Evolutionary conservation across 2,888 invertebrate genomes (phyloP).

Genomic region (Amblyjoppa proteus): DNA sequence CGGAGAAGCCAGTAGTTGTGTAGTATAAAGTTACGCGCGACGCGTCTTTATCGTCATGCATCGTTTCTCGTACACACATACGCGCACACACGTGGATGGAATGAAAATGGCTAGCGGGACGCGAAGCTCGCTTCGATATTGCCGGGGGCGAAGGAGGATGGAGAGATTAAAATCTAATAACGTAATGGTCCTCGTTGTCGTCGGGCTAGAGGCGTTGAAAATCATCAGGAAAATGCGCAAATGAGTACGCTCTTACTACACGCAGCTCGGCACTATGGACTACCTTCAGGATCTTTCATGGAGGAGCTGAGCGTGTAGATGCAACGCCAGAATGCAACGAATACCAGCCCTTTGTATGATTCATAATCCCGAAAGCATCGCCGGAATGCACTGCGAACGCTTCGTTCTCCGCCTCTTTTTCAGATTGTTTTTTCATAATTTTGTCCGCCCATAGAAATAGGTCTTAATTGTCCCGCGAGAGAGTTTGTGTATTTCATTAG

Average conservation of each 20-base stretch:
- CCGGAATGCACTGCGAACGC: neutral
- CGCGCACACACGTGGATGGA: neutral
- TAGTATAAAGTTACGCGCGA: conserved; percentile 21
- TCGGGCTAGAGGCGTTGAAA: neutral
- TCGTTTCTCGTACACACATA: conserved; percentile 43
- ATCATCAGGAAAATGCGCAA: conserved; percentile 24
- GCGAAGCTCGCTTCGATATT: conserved; percentile 32
- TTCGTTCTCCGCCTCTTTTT: neutral
- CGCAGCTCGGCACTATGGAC: neutral
- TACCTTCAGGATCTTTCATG: neutral
- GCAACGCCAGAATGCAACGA: neutral
- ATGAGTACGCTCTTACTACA: conserved; percentile 19
- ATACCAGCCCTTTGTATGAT: neutral
- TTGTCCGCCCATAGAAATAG: neutral
- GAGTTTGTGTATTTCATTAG: conserved; percentile 38
- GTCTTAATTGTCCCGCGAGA: conserved; percentile 40
- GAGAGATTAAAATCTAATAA: conserved; percentile 74
- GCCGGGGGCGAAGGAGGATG: neutral
- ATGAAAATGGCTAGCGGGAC: conserved; percentile 2
- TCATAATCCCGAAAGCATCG: neutral
- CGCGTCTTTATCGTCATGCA: conserved; percentile 46
- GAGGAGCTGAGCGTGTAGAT: neutral
- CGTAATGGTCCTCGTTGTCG: conserved; percentile 63
- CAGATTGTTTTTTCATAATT: neutral
- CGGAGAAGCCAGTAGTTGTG: conserved; percentile 13